These are phyloP conservation scores for Poeciliopsis occidentalis DNA, from an alignment of 2,113 vertebrate genomes.

Conservation along the genomic window DNA sequence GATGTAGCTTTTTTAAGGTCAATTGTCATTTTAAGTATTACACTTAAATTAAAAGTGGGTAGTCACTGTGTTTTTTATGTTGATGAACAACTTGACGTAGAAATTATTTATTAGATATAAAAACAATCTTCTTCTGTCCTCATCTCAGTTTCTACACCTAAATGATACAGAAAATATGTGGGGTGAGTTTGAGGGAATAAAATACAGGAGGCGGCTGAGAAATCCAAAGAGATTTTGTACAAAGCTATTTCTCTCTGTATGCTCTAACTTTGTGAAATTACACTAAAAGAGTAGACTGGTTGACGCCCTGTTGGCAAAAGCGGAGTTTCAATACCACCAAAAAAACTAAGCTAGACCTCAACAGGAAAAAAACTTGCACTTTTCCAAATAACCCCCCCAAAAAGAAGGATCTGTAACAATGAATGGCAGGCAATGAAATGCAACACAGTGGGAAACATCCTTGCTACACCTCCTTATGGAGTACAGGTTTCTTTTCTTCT, in stretches of 20 bases:
- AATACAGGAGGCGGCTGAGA: too few species aligned
- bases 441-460: conserved; percentile 49
- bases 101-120: not conserved
- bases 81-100: too few species aligned
- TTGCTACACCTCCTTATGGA: conserved; percentile 20
- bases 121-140: not conserved
- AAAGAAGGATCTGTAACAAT: conserved; percentile 14
- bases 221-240: not conserved
- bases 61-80: too few species aligned
- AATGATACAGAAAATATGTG: too few species aligned
- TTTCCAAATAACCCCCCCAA: not conserved
- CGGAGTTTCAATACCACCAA: not conserved
- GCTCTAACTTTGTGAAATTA: not conserved
- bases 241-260: not conserved
- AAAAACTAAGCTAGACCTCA: not conserved
- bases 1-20: not conserved
- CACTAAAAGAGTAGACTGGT: not conserved
- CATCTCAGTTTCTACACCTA: too few species aligned
- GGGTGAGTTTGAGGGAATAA: too few species aligned
- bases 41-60: not conserved
- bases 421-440: conserved; percentile 49
- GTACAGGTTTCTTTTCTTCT: conserved; percentile 63
- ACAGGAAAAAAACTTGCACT: not conserved
- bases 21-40: not conserved
- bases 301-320: not conserved